Percentiles rank a stretch among this genome's conserved stretches.
phyloP scores from a whole-genome alignment of 2,113 vertebrate genomes.

The Passer domesticus region DNA sequence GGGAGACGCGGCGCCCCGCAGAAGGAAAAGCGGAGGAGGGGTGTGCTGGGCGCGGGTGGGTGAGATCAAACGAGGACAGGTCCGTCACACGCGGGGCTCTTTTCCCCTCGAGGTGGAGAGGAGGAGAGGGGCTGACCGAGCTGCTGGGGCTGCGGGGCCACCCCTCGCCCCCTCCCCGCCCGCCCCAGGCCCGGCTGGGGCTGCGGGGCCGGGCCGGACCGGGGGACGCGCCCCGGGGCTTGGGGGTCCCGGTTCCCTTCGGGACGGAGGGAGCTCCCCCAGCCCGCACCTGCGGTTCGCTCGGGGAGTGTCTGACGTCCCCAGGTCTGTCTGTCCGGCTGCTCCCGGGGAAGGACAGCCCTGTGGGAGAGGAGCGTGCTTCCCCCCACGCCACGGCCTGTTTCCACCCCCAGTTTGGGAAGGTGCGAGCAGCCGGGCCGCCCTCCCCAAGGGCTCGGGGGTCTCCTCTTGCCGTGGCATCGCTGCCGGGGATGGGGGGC shows the following conservation, averaged over 20 bases:
- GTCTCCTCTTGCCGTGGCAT: not conserved
- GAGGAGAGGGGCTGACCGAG: not conserved
- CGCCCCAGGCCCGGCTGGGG: not conserved
- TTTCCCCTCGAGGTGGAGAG: not conserved
- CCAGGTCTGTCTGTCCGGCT: not conserved
- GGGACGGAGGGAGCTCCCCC: not conserved
- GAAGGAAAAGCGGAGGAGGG: not conserved
- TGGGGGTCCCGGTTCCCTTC: not conserved
- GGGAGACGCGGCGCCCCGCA: not conserved
- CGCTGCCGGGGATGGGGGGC: not conserved
- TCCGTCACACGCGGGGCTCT: not conserved
- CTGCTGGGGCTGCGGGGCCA: not conserved
- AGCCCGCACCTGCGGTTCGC: not conserved
- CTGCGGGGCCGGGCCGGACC: accelerated
- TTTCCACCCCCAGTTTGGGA: not conserved
- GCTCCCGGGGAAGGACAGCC: not conserved
- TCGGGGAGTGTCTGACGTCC: not conserved
- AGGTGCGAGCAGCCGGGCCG: not conserved
- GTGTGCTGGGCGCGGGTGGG: not conserved
- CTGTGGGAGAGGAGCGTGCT: not conserved
- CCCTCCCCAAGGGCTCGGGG: not conserved
- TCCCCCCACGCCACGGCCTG: too few species aligned
- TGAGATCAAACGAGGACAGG: not conserved
- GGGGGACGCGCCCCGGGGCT: not conserved
- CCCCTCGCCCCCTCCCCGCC: not conserved